Evolutionary conservation across 2,888 invertebrate genomes (phyloP).

Genomic region (Apodemia mormo): DNA sequence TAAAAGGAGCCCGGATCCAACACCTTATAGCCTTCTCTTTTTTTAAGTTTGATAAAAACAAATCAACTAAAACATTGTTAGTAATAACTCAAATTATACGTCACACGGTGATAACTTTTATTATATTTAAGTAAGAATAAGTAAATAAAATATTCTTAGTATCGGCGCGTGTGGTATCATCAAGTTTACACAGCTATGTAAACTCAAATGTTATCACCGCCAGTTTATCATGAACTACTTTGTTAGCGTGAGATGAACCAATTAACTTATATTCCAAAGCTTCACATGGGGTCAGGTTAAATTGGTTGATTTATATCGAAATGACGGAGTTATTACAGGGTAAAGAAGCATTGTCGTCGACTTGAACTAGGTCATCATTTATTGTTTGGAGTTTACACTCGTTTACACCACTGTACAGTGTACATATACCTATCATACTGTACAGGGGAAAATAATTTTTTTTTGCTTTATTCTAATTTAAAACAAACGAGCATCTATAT

Average conservation of each 20-base stretch:
- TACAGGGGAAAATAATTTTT: not conserved
- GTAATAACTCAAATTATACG: slow-evolving; percentile 15
- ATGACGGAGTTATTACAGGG: slow-evolving; percentile 59
- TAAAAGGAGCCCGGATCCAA: no score
- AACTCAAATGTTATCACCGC: slow-evolving; percentile 61
- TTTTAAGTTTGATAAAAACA: no score
- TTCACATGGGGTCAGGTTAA: slow-evolving; percentile 44
- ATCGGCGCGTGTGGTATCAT: slow-evolving; percentile 65
- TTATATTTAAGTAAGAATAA: slow-evolving; percentile 57
- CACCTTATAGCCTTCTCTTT: no score
- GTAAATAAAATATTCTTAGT: slow-evolving; percentile 71
- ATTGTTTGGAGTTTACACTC: slow-evolving; percentile 7
- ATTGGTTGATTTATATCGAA: slow-evolving; percentile 57
- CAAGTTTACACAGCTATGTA: slow-evolving; percentile 78
- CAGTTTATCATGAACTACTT: slow-evolving; percentile 44
- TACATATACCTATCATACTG: not conserved
- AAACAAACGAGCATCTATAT: no score
- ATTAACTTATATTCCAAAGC: not conserved
- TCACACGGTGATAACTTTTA: slow-evolving; percentile 54
- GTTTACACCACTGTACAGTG: not conserved
- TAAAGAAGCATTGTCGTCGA: slow-evolving; percentile 51
- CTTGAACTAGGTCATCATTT: slow-evolving; percentile 28
- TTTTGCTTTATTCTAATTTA: not conserved
- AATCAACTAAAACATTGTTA: slow-evolving; percentile 4
- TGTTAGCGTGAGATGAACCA: not conserved